These are phyloP conservation scores for Hyles euphorbiae DNA, from an alignment of 1,140 invertebrate genomes.

Conservation along the genomic window DNA sequence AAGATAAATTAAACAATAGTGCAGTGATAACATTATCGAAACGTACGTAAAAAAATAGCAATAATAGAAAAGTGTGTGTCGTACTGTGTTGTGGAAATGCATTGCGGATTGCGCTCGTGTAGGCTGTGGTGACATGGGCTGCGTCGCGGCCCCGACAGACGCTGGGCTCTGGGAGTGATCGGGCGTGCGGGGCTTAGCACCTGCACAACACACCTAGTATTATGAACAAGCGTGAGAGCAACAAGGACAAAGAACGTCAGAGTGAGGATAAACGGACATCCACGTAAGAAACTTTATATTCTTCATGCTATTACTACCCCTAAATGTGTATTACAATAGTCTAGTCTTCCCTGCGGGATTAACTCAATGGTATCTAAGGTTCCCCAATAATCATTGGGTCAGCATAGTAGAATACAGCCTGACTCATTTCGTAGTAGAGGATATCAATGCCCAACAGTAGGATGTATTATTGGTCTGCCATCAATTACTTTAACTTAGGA, in stretches of 20 bases:
- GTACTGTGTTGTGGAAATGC: conserved; percentile 57
- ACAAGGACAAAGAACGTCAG: conserved; percentile 71
- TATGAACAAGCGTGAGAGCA: conserved; percentile 74
- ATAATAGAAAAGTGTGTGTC: conserved; percentile 43
- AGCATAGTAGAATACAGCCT: too few species aligned
- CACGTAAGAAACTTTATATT: conserved; percentile 48
- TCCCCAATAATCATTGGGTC: too few species aligned
- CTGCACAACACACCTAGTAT: conserved; percentile 65
- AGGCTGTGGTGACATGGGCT: conserved; percentile 66
- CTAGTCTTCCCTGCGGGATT: too few species aligned
- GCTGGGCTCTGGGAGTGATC: conserved; percentile 57
- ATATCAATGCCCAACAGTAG: too few species aligned
- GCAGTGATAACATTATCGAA: conserved; percentile 47
- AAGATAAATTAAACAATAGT: conserved; percentile 65
- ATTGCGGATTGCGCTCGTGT: conserved; percentile 31
- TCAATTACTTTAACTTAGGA: too few species aligned
- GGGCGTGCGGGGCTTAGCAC: conserved; percentile 57
- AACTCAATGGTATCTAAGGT: too few species aligned
- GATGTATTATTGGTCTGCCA: too few species aligned
- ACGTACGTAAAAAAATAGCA: conserved; percentile 47
- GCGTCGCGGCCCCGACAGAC: conserved; percentile 45
- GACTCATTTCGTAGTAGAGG: too few species aligned
- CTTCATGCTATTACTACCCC: not conserved
- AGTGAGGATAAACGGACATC: conserved; percentile 70
- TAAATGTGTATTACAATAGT: too few species aligned